These are phyloP conservation scores for Drosophila suzukii DNA, from an alignment of 1,140 invertebrate genomes.

Conservation along the genomic window DNA sequence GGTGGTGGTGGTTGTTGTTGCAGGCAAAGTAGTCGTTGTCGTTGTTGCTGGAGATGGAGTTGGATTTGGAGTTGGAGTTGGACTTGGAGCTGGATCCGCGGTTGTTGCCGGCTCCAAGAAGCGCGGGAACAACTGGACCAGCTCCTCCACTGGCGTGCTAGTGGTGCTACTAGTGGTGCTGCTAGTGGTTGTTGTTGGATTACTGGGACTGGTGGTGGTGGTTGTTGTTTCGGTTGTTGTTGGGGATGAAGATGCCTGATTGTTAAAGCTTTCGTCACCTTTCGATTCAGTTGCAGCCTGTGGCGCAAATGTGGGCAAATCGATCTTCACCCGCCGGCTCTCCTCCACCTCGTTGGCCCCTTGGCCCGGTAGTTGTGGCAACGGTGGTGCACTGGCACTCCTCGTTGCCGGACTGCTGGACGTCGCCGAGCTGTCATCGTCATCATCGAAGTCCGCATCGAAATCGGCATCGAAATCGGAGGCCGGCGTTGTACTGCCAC, in stretches of 20 bases:
- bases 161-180: constrained; percentile 31
- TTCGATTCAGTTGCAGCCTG: constrained; percentile 53
- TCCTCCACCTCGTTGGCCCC: constrained; percentile 36
- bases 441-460: constrained; percentile 73
- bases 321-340: constrained; percentile 81
- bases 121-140: constrained; percentile 43
- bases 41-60: constrained; percentile 17
- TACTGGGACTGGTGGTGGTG: constrained; percentile 36
- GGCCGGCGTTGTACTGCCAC: constrained; percentile 54
- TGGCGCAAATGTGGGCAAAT: constrained; percentile 85
- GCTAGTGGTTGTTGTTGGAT: constrained; percentile 27
- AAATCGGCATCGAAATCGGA: constrained; percentile 74
- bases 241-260: constrained; percentile 42
- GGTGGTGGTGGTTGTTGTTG: constrained; percentile 27
- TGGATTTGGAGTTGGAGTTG: constrained; percentile 5
- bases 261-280: constrained; percentile 58
- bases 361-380: constrained; percentile 19
- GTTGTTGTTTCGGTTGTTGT: constrained; percentile 32
- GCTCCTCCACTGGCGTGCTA: constrained; percentile 10
- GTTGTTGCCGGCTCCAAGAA: constrained; percentile 50
- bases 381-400: constrained; percentile 49
- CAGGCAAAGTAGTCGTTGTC: constrained; percentile 26
- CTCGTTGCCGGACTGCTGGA: constrained; percentile 20
- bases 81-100: not conserved
- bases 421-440: constrained; percentile 27